Evolutionary conservation across 1,140 invertebrate genomes (phyloP), one percentile per base, ranked within the genome.

Genomic region (Bursaphelenchus mucronatus): DNA sequence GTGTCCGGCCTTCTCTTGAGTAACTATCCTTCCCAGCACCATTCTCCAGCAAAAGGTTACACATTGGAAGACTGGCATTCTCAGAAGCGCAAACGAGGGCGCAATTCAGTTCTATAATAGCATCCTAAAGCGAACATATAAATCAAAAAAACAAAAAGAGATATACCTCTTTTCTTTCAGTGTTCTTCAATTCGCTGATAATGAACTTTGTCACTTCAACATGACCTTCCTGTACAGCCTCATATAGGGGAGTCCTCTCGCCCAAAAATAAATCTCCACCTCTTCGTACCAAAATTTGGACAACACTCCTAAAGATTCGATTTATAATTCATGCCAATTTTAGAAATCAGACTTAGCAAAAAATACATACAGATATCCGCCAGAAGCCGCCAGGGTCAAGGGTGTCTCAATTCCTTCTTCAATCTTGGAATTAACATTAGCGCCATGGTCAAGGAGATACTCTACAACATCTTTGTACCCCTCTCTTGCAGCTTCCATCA

Each of bases 401-500:
- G 94, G 94, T 3, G 94, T 97, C 84, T 97, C 94, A 82, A 75
- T 62, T 15, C 72, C 73, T 39, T 71, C 92, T 82, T 97, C 94
- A 7, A 94, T 97, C 82, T 94, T 92, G 47, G 92, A 91, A 85
- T 98, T 97, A 71, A 98, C 94, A 75, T 94, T 90, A 30, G 94
- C 94, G 69, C 91, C 89, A 88, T 50, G 46, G 67, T 76, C 62
- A 51, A 76, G 51, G 44, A 76, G 45, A 13, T 77, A 52, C 57
- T 73, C 73, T 39, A 79, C 77, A 45, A 78, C 73, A 59, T 78
- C 68, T 21, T 43, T 49, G 56, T 99, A 94, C 19, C 95, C 95
- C 84, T 98, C 95, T 13, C 95, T 85, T 17, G 93, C 91, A 61
- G 94, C 94, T 85, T 98, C 95, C 92, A 94, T 95, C 46, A 99